Conservation (phyloP, 30 jellyfish, hydroid and myxozoan species). For the Chironex yamaguchii region DNA sequence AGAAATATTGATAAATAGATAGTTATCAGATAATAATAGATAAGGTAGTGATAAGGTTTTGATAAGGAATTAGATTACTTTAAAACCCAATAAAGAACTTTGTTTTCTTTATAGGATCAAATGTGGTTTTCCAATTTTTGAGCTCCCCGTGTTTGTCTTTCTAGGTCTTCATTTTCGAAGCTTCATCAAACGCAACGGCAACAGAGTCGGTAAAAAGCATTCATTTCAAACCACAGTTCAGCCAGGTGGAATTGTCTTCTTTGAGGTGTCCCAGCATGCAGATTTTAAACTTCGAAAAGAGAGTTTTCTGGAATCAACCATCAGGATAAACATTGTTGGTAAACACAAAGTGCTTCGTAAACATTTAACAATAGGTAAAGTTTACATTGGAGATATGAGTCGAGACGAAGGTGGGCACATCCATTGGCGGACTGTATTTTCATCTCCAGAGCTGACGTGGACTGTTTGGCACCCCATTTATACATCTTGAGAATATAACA, state of each 20-base stretch:
- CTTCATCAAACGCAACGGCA: constrained; percentile 51
- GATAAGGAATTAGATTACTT: too few relatives aligned
- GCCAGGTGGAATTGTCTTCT: background rate
- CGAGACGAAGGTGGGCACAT: constrained; percentile 84
- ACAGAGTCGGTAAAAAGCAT: constrained; percentile 53
- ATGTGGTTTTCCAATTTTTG: too few relatives aligned
- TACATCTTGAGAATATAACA: constrained; percentile 9
- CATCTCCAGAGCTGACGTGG: constrained; percentile 94
- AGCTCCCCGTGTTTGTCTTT: too few relatives aligned
- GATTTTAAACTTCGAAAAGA: constrained; percentile 65
- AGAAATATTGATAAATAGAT: too few relatives aligned
- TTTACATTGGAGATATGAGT: constrained; percentile 64
- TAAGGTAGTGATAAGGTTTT: too few relatives aligned
- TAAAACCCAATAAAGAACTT: too few relatives aligned
- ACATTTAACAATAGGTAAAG: constrained; percentile 80
- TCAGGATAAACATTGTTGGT: constrained; percentile 69
- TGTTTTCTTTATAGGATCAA: too few relatives aligned
- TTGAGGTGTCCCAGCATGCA: constrained; percentile 63
- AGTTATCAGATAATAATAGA: too few relatives aligned
- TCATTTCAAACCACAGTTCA: background rate
- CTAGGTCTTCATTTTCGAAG: constrained; percentile 40
- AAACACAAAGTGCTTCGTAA: constrained; percentile 87
- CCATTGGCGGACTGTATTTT: constrained; percentile 83
- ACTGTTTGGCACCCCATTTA: constrained; percentile 96
- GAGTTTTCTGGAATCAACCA: constrained; percentile 48